Percentiles rank a stretch among this genome's conserved stretches.
Evolutionary conservation across 2,888 invertebrate species (phyloP).

Genomic region (Saturnia japonica): DNA sequence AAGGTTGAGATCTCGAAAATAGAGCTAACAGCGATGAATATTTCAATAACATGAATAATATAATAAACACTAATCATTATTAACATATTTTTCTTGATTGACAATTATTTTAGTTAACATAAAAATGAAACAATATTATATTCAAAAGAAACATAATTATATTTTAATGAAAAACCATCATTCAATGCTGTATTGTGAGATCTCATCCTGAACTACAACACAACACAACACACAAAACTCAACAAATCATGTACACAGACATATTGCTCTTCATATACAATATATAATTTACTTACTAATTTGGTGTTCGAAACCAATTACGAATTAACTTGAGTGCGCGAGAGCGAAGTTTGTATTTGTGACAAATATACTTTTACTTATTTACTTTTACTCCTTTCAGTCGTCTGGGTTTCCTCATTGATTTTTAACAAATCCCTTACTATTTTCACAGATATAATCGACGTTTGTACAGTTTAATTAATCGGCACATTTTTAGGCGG

Average conservation of each 20-base stretch:
- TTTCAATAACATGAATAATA: slow-evolving; percentile 1
- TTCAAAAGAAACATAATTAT: neutral
- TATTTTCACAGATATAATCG: neutral
- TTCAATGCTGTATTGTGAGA: neutral
- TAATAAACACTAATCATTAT: neutral
- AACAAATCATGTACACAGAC: slow-evolving; percentile 70
- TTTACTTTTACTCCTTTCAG: neutral
- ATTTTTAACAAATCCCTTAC: neutral
- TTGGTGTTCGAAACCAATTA: slow-evolving; percentile 75
- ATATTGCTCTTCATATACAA: slow-evolving; percentile 67
- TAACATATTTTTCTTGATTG: neutral
- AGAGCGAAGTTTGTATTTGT: slow-evolving; percentile 41
- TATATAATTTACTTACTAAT: slow-evolving; percentile 74
- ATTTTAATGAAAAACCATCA: neutral
- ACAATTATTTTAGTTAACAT: neutral
- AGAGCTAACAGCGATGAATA: slow-evolving; percentile 10
- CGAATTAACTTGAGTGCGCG: slow-evolving; percentile 48
- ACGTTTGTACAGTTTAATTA: neutral
- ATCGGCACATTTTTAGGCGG: neutral
- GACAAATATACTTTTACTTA: slow-evolving; percentile 21
- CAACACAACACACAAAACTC: slow-evolving; percentile 50
- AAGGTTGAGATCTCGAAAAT: slow-evolving; percentile 3
- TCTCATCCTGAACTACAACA: slow-evolving; percentile 7
- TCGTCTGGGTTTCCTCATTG: neutral
- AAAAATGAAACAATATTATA: neutral